phyloP scores from a whole-genome alignment of 2,888 invertebrate genomes.

The Aspidiotus destructor region DNA sequence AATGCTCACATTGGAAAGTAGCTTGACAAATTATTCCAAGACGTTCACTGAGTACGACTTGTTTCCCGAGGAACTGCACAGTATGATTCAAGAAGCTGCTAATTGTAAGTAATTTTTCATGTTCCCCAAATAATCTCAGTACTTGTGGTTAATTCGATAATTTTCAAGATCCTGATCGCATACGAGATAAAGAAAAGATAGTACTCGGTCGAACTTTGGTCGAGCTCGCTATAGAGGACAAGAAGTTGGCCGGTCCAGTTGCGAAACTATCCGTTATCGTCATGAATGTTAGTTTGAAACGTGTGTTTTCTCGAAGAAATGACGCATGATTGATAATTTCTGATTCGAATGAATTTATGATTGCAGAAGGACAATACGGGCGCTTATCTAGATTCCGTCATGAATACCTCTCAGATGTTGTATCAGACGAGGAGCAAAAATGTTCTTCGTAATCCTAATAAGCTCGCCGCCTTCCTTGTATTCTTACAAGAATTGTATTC shows the following conservation, averaged over 20 bases:
- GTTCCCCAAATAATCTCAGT: not conserved
- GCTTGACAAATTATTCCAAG: not conserved
- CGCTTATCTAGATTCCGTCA: constrained; percentile 77
- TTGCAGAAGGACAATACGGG: constrained; percentile 67
- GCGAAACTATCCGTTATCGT: constrained; percentile 20
- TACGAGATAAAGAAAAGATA: constrained; percentile 18
- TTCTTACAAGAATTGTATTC: constrained; percentile 22
- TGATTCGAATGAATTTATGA: not conserved
- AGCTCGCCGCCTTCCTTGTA: constrained; percentile 10
- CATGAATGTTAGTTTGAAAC: constrained; percentile 9
- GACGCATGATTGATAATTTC: no score
- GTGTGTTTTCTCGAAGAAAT: no score
- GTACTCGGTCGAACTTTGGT: constrained; percentile 9
- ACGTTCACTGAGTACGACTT: constrained; percentile 21
- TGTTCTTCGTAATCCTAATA: not conserved
- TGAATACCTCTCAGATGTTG: constrained; percentile 84
- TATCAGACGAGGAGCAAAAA: constrained; percentile 49
- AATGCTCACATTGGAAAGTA: constrained; percentile 11
- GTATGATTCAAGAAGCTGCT: constrained; percentile 17
- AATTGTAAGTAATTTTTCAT: constrained; percentile 13
- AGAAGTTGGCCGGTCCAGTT: constrained; percentile 6
- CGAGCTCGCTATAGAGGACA: constrained; percentile 7
- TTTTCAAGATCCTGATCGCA: constrained; percentile 13
- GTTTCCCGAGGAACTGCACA: constrained; percentile 13
- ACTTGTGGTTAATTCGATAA: not conserved